phyloP scores from a whole-genome alignment of 2,888 invertebrate species.

The Melitaea athalia region DNA sequence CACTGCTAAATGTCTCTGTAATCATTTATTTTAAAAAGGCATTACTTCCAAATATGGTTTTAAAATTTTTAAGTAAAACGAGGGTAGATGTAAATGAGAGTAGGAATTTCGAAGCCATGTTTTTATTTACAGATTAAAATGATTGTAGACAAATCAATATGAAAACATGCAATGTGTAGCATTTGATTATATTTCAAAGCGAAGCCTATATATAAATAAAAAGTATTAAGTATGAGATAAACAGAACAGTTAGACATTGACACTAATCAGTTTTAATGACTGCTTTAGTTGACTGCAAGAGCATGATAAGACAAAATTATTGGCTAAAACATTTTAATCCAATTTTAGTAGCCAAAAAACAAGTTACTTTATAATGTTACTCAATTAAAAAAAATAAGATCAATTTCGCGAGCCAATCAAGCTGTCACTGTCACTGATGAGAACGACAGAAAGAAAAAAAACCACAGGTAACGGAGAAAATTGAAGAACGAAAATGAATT shows the following conservation, averaged over 20 bases:
- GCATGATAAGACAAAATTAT: too few relatives aligned
- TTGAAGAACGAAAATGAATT: constrained; percentile 6
- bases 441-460: not conserved
- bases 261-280: too few relatives aligned
- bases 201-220: not conserved
- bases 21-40: not conserved
- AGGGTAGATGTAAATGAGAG: not conserved
- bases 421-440: too few relatives aligned
- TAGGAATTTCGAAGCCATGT: not conserved
- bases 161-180: not conserved
- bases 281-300: too few relatives aligned
- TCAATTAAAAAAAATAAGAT: too few relatives aligned
- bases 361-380: too few relatives aligned
- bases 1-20: constrained; percentile 71
- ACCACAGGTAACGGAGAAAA: not conserved
- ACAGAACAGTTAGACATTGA: too few relatives aligned
- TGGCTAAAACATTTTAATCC: too few relatives aligned
- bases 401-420: too few relatives aligned
- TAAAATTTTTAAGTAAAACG: not conserved
- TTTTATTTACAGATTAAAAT: not conserved
- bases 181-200: not conserved
- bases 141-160: not conserved
- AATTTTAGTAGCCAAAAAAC: too few relatives aligned
- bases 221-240: not conserved
- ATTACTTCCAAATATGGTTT: not conserved